Conservation (phyloP, 1,140 invertebrate genomes). For the Phthorimaea operculella region DNA sequence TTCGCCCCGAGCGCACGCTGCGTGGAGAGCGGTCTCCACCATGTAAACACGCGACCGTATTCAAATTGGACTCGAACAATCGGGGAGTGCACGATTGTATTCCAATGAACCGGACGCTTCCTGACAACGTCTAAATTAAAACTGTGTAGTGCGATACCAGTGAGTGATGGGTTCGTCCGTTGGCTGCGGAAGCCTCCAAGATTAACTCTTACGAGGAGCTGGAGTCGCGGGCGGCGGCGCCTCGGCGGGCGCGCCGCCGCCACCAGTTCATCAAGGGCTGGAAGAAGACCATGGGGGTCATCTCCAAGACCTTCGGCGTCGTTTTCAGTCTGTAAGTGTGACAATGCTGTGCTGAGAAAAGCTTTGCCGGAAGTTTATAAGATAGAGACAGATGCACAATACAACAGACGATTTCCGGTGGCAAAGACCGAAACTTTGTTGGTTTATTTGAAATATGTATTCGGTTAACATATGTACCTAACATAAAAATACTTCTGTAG, state of each 20-base stretch:
- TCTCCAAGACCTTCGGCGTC: conserved; percentile 77
- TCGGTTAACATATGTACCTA: no score
- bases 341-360: neutral
- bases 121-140: neutral
- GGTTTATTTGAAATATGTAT: no score
- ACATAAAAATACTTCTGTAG: no score
- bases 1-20: conserved; percentile 33
- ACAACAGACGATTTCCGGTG: no score
- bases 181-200: conserved; percentile 34
- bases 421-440: no score
- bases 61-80: conserved; percentile 34
- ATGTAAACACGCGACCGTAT: conserved; percentile 21
- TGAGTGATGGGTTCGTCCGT: conserved; percentile 34
- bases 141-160: conserved; percentile 17
- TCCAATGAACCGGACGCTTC: conserved; percentile 33
- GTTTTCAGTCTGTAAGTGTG: conserved; percentile 79
- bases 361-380: neutral
- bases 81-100: conserved; percentile 32
- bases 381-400: no score
- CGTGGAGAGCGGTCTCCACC: conserved; percentile 5
- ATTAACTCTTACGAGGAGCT: conserved; percentile 59
- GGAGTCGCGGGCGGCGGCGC: conserved; percentile 42
- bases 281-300: conserved; percentile 73
- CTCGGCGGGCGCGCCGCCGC: conserved; percentile 55
- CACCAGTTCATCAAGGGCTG: conserved; percentile 62